Conservation (phyloP, 2,113 vertebrate genomes). For the Ictalurus furcatus region DNA sequence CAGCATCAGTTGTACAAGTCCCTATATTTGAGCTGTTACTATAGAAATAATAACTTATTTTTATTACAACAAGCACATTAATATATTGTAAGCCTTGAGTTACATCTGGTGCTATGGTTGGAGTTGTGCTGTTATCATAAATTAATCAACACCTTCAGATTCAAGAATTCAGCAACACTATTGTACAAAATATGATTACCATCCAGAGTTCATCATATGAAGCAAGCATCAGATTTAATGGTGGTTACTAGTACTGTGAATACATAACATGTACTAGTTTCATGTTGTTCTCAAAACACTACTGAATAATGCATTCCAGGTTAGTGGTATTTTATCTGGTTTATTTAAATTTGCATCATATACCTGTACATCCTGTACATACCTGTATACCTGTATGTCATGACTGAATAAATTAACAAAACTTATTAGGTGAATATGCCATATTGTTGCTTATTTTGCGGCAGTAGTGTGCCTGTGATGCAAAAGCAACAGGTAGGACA, state of each 20-base stretch:
- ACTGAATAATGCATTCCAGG: background rate
- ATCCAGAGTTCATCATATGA: background rate
- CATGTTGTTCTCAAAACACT: background rate
- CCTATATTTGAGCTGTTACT: background rate
- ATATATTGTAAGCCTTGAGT: background rate
- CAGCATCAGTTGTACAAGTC: background rate
- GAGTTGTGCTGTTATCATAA: background rate
- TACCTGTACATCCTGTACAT: background rate
- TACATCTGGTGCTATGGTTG: background rate
- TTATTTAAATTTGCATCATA: background rate
- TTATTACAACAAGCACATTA: background rate
- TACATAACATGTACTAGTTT: background rate
- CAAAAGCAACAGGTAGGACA: conserved; percentile 32
- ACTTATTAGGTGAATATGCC: background rate
- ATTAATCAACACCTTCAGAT: background rate
- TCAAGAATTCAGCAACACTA: background rate
- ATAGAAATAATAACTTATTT: background rate
- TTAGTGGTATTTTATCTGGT: background rate
- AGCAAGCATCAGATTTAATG: background rate
- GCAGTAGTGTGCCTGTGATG: background rate
- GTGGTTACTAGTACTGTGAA: background rate
- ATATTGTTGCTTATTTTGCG: background rate
- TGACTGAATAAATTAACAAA: background rate
- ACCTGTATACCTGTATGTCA: background rate
- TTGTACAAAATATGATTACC: background rate